These are phyloP conservation scores for Tapirus terrestris DNA, from an alignment of 2,113 vertebrate genomes.

Conservation along the genomic window DNA sequence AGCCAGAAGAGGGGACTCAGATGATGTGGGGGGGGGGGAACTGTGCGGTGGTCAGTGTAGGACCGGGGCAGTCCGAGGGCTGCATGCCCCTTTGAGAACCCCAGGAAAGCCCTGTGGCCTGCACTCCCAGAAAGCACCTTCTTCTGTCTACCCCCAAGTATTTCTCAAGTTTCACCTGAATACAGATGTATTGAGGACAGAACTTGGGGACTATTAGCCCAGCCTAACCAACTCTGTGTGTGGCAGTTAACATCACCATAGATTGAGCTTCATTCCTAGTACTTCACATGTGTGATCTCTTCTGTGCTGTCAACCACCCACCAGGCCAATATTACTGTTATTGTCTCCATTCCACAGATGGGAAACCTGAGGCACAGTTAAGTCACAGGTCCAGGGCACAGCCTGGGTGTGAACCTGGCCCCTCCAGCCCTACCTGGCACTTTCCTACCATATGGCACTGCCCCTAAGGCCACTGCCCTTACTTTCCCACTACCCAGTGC, in stretches of 20 bases:
- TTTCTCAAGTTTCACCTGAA: constrained; percentile 44
- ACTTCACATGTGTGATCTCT: not conserved
- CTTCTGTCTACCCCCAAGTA: not conserved
- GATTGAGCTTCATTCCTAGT: not conserved
- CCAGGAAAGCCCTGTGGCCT: not conserved
- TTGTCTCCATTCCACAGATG: not conserved
- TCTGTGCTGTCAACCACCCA: not conserved
- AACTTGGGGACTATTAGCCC: not conserved
- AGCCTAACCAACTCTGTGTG: not conserved
- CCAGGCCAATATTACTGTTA: not conserved
- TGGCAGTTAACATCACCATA: not conserved
- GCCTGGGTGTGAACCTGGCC: not conserved
- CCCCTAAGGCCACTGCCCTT: not conserved
- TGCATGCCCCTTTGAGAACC: not conserved
- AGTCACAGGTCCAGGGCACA: not conserved
- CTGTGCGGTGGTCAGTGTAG: not conserved
- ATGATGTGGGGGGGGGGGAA: not conserved
- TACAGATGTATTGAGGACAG: not conserved
- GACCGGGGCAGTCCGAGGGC: not conserved
- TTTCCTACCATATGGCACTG: not conserved
- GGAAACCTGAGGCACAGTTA: not conserved
- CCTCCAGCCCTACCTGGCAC: not conserved
- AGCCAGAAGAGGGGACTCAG: not conserved
- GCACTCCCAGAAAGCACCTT: not conserved
- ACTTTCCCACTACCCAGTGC: not conserved